Base-by-base conservation (phyloP, 2,888 invertebrate species). In the Tipula unca region DNA sequence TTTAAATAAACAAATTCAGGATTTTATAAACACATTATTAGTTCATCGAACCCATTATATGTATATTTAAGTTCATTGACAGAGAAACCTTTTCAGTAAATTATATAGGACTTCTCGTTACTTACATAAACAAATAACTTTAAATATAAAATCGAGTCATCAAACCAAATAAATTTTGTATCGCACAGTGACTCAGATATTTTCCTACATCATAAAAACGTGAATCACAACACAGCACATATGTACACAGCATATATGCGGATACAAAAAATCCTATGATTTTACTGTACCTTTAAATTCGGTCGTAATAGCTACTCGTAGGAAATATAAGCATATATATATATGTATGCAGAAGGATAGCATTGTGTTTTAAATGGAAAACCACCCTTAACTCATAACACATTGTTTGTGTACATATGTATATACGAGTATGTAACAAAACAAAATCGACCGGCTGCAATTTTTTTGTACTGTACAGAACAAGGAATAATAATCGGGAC, bases 401-500 rank as follows among this genome's bases (percentile, higher is more conserved):
- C 69, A 69, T 69, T 69, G 69, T 20, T 69, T 69, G 69, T 25
- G 17, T 6, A 32, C 32, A 32, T 54, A n/a, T 69, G 25, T 25
- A 69, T 54, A 17, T 54, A 17, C 17, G 48, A 54, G 48, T 17
- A 54, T 54, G 48, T 6, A 54, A 54, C 48, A 54, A 54, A 54
- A 54, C 48, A 54, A 54, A 17, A 54, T 69, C 69, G 69, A 69
- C 69, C 69, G 69, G 69, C 69, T 69, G 69, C 69, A 69, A 69
- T 69, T 25, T 69, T 48, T 69, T 69, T 69, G 69, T 25, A 69
- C 8, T 25, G 10, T 69, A 69, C 69, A 69, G 10, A 69, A 69
- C 69, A 69, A 69, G 69, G 69, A 69, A 69, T 69, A 69, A 25
- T 69, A 69, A 69, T 69, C 69, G 69, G 69, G 69, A 69, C 69